Evolutionary conservation across 1,140 invertebrate genomes (phyloP).

Genomic region (Zaprionus taronus): DNA sequence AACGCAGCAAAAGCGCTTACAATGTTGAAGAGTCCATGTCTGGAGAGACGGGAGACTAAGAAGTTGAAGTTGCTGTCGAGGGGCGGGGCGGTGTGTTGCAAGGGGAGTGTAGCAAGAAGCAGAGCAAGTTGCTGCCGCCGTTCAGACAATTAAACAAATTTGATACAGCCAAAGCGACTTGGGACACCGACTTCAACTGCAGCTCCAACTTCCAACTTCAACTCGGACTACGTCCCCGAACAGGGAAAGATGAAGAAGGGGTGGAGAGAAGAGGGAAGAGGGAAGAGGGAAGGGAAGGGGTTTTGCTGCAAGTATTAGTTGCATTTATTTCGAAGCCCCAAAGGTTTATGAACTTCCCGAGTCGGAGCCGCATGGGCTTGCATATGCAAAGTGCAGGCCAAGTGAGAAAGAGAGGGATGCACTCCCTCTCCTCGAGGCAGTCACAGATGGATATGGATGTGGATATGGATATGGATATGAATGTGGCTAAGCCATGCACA

Average conservation of each 20-base stretch:
- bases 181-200: background rate
- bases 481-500: constrained; percentile 13
- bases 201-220: background rate
- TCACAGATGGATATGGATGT: constrained; percentile 9
- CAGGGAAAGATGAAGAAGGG: background rate
- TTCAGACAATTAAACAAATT: constrained; percentile 79
- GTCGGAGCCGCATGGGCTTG: constrained; percentile 26
- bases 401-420: background rate
- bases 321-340: constrained; percentile 58
- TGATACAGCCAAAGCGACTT: constrained; percentile 62
- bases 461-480: constrained; percentile 24
- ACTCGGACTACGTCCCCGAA: background rate
- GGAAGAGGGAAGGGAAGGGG: background rate
- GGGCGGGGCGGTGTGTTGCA: background rate
- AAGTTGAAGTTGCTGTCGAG: background rate
- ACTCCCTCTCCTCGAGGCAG: background rate
- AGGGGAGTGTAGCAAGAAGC: background rate
- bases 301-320: constrained; percentile 46
- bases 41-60: constrained; percentile 55
- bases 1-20: constrained; percentile 79
- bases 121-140: constrained; percentile 24
- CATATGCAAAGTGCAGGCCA: constrained; percentile 26
- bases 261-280: too few species aligned
- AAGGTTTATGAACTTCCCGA: constrained; percentile 72
- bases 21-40: constrained; percentile 79